Evolutionary conservation across 2,113 vertebrate species (phyloP).

Genomic region (Phylloscopus trochilus): DNA sequence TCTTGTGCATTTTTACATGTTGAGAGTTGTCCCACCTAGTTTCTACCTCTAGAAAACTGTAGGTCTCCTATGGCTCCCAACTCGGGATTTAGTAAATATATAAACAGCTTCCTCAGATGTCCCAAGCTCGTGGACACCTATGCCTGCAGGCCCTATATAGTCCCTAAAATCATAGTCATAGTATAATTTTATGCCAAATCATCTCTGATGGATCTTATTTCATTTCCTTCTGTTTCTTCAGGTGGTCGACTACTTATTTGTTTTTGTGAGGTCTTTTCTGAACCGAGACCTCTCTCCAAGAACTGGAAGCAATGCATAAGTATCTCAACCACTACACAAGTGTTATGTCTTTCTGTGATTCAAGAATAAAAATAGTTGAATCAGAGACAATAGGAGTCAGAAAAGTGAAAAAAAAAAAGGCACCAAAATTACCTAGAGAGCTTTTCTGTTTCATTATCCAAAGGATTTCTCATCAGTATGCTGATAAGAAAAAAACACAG

Average conservation of each 20-base stretch:
- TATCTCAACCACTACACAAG: neutral
- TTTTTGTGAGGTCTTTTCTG: neutral
- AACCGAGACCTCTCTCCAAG: neutral
- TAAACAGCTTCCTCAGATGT: neutral
- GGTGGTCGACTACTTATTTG: neutral
- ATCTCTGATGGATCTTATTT: neutral
- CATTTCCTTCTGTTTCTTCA: neutral
- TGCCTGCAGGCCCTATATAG: neutral
- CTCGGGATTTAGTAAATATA: neutral
- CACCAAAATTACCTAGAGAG: neutral
- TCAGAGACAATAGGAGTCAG: neutral
- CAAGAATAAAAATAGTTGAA: neutral
- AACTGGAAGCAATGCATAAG: neutral
- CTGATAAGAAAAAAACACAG: neutral
- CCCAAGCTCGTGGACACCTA: neutral
- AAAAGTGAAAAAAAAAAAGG: accelerated
- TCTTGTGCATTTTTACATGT: neutral
- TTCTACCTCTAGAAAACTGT: neutral
- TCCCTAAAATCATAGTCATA: neutral
- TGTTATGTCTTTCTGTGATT: neutral
- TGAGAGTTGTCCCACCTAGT: neutral
- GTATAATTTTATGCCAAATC: neutral
- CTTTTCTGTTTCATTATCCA: neutral
- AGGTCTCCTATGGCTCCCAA: neutral
- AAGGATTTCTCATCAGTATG: neutral